These are phyloP conservation scores for Heterohyrax brucei DNA, from an alignment of 2,797 vertebrate genomes.

Conservation along the genomic window DNA sequence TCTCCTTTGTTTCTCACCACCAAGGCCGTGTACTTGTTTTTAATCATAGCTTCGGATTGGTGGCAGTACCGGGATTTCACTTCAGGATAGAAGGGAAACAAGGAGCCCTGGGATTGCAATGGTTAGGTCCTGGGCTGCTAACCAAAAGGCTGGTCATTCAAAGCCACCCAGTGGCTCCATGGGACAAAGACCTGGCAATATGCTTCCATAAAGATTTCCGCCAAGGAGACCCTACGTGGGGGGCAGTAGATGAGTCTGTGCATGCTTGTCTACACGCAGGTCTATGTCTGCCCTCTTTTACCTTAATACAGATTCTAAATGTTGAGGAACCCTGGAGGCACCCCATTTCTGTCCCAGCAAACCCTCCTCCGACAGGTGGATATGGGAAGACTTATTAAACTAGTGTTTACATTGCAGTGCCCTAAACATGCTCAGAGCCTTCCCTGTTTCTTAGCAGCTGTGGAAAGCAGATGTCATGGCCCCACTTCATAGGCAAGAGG, in stretches of 20 bases:
- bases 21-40: background rate
- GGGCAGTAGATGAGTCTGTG: background rate
- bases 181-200: background rate
- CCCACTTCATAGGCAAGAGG: background rate
- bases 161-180: background rate
- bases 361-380: background rate
- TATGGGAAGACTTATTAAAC: background rate
- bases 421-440: background rate
- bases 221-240: background rate
- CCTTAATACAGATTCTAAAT: background rate
- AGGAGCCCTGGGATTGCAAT: background rate
- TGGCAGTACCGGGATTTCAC: constrained; percentile 17
- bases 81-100: background rate
- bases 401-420: background rate
- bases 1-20: background rate
- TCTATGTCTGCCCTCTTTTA: background rate
- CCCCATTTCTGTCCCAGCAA: background rate
- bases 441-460: background rate
- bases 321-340: background rate
- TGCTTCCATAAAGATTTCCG: background rate
- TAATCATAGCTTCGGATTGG: background rate
- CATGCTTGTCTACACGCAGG: background rate
- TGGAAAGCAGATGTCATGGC: background rate
- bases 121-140: background rate
- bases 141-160: background rate